Evolutionary conservation across 2,888 invertebrate genomes (phyloP).

Genomic region (Eupithecia subfuscata): DNA sequence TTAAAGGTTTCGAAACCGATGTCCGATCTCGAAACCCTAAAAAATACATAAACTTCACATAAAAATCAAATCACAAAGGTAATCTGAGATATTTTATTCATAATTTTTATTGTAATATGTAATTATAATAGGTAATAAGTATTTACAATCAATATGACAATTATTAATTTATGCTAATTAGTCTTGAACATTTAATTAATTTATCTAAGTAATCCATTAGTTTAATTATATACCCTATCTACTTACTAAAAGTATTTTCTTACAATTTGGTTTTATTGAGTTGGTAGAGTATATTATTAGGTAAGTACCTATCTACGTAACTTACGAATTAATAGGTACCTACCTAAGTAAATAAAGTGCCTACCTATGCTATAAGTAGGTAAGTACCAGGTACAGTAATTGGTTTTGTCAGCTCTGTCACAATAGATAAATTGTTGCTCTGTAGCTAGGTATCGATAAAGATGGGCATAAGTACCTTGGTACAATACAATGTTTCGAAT

Average conservation of each 20-base stretch:
- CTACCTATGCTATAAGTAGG: too few relatives aligned
- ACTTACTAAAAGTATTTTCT: neutral
- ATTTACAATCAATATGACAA: conserved; percentile 4
- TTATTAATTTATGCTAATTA: neutral
- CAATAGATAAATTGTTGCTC: too few relatives aligned
- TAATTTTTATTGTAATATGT: neutral
- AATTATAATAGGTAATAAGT: neutral
- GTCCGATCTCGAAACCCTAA: too few relatives aligned
- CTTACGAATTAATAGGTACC: neutral
- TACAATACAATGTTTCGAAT: neutral
- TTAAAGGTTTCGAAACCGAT: too few relatives aligned
- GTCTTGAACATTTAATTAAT: neutral
- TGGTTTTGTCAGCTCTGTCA: neutral
- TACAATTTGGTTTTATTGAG: conserved; percentile 2
- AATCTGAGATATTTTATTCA: neutral
- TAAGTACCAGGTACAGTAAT: too few relatives aligned
- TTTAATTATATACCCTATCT: neutral
- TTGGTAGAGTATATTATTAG: neutral
- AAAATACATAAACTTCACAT: neutral
- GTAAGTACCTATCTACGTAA: neutral
- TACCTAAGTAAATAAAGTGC: too few relatives aligned
- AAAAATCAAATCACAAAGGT: neutral
- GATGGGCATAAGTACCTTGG: neutral
- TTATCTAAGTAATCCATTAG: neutral
- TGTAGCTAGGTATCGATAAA: neutral